Conservation (phyloP, 2,888 invertebrate species). For the Ptychoptera contaminata region DNA sequence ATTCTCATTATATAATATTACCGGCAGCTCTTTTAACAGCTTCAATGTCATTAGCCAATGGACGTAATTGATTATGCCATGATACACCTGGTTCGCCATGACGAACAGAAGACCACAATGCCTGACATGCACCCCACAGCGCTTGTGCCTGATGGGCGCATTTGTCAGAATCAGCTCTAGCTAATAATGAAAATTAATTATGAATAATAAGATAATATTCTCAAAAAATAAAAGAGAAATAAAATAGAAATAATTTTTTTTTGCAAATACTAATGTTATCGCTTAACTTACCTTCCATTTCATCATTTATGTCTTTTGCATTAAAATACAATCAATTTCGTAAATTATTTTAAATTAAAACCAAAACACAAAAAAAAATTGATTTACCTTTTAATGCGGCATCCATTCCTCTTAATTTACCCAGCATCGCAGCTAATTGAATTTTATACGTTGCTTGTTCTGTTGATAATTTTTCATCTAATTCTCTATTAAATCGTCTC, state of each 20-base stretch:
- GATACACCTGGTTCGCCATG: conserved; percentile 40
- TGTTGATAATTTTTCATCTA: conserved; percentile 50
- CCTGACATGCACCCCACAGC: conserved; percentile 87
- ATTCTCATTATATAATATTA: conserved; percentile 18
- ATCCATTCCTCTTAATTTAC: conserved; percentile 61
- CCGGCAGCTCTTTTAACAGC: conserved; percentile 62
- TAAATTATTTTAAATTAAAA: neutral
- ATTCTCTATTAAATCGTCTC: conserved; percentile 34
- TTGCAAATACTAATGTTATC: neutral
- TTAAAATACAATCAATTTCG: neutral
- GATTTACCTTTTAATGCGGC: conserved; percentile 51
- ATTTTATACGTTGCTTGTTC: conserved; percentile 51
- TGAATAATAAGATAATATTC: too few relatives aligned
- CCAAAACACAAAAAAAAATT: neutral
- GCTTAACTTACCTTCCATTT: conserved; percentile 24
- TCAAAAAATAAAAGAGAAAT: too few relatives aligned
- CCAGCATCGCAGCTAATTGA: conserved; percentile 56
- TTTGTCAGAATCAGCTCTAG: conserved; percentile 54
- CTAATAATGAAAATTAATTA: conserved; percentile 30
- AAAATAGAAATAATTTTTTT: too few relatives aligned
- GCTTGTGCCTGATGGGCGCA: conserved; percentile 68
- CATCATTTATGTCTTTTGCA: conserved; percentile 26
- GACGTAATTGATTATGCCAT: conserved; percentile 40
- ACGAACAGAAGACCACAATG: conserved; percentile 61
- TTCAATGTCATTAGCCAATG: conserved; percentile 49